Base-by-base conservation (phyloP, 2,888 invertebrate genomes). In the Agriopis aurantiaria region DNA sequence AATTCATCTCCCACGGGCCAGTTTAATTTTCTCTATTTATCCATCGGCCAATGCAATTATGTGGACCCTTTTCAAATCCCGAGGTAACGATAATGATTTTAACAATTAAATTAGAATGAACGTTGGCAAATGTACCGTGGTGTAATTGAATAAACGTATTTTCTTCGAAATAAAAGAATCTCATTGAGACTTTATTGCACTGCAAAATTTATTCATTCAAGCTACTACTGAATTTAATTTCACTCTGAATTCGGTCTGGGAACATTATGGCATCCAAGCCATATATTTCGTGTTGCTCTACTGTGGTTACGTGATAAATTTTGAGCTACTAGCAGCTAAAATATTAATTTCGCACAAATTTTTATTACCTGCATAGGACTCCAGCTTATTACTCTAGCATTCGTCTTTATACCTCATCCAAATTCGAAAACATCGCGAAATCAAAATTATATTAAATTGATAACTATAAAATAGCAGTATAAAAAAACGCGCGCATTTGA, bases 331-430 rank as follows among this genome's bases (percentile, higher is more conserved):
- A 65, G 62, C 56, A 75, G 75, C 78, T 80, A 73, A 77, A 81
- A 78, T 77, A 81, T 81, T 79, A 80, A 80, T 78, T 78, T 80
- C 61, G 71, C 73, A 74, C 72, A 69, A 73, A 68, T 69, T 73
- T 77, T 65, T 76, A 78, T 80, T 78, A 75, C 78, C 69, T 75
- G 69, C 56, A 73, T 69, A 75, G 75, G 62, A 66, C 59, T 58
- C 62, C 72, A 60, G 73, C 70, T 75, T 78, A 76, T 74, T 74
- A 69, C 56, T 68, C 67, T 53, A 65, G 65, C 56, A 65, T 71
- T 75, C 64, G 67, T 78, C 64, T 74, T 56, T 68, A 73, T 75
- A 72, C 58, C 43, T 48, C 63, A 58, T 60, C 55, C 75, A 75
- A 79, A 56, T 64, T 68, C 45, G 40, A 65, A 45, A 73, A 76